Evolutionary conservation across 2,113 vertebrate genomes (phyloP).

Genomic region (Narcine bancroftii): DNA sequence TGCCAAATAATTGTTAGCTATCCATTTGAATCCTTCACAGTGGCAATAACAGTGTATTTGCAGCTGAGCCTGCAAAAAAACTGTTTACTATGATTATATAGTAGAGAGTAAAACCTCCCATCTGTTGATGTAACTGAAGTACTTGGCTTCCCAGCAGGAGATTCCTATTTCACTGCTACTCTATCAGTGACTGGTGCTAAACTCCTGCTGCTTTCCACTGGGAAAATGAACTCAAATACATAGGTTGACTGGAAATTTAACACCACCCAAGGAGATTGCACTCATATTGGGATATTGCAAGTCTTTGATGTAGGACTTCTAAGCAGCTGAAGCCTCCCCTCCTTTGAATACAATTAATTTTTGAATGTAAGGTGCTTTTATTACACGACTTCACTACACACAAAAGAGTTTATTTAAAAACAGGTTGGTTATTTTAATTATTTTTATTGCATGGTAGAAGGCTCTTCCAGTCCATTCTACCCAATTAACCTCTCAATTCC

Average conservation of each 20-base stretch:
- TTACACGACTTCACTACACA: background rate
- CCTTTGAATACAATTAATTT: background rate
- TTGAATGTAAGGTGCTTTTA: background rate
- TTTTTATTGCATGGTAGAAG: too few relatives aligned
- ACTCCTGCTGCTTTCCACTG: background rate
- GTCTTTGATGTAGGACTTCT: background rate
- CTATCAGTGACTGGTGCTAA: background rate
- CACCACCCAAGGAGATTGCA: background rate
- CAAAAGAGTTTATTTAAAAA: background rate
- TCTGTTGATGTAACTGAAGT: constrained; percentile 26
- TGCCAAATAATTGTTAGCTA: background rate
- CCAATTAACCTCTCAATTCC: too few relatives aligned
- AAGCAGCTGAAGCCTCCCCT: background rate
- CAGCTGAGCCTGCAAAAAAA: constrained; percentile 15
- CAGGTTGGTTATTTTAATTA: too few relatives aligned
- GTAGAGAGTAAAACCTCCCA: constrained; percentile 7
- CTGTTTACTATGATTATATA: constrained; percentile 26
- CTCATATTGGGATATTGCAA: background rate
- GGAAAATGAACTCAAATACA: background rate
- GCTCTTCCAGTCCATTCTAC: too few relatives aligned
- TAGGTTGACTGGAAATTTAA: background rate
- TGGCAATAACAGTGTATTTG: constrained; percentile 2
- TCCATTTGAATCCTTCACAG: background rate
- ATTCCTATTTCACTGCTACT: background rate
- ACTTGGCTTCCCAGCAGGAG: constrained; percentile 1